Base-by-base conservation (phyloP, 2,113 vertebrate species). In the Nerophis lumbriciformis region DNA sequence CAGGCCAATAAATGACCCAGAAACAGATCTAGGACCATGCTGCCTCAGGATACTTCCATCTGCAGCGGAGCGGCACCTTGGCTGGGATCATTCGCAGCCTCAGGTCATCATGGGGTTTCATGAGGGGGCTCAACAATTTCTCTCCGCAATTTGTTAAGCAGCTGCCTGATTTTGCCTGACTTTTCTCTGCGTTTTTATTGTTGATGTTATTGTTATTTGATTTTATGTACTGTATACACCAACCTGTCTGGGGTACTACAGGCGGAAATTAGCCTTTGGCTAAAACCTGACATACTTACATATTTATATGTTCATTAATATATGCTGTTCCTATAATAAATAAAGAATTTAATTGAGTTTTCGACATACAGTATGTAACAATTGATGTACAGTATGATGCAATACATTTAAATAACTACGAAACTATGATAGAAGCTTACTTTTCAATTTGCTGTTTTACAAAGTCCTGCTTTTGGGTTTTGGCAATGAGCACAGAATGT, bases 31-130 rank as follows among this genome's bases (percentile, higher is more conserved):
- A 61, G 39, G 58, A 61, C 38, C 45, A 55, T 68, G 21, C 60
- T 51, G 80, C 75, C 62, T 65, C 65, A 49, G 76, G 66, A 71
- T 53, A 63, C 53, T 57, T 63, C 87, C 85, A 84, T 84, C 80
- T 84, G 87, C 71, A 54, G 59, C 19, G 8, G 50, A 50, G 53
- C 63, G 42, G 48, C 35, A 78, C 37, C 61, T 74, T 76, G 68
- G 80, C 83, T 63, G 28, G 56, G 61, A 38, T 71, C 62, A 1
- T 48, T 51, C 59, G 48, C 42, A 61, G 53, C 74, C 63, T 69
- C 57, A 39, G 50, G 52, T 74, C 45, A 49, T 74, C 45, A 49
- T 16, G n/a, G 19, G 19, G 69, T 72, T 67, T 44, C 28, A 50
- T 8, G 4, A 13, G 21, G 42, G 36, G 5, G 10, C 49, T 37